phyloP scores from a whole-genome alignment of 2,888 invertebrate species.

The Eupithecia tripunctaria region DNA sequence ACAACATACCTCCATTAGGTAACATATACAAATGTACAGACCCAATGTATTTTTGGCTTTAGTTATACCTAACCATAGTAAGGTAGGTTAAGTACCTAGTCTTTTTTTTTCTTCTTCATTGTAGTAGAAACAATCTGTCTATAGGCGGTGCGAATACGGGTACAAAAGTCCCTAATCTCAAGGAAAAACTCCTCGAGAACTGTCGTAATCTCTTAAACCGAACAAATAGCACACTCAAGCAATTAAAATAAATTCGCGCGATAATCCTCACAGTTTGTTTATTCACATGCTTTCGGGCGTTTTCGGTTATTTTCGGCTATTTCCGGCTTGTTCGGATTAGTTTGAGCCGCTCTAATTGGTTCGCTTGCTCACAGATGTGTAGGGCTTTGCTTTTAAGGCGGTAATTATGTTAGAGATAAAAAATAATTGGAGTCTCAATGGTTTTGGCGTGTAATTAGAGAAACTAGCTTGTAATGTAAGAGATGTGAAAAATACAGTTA shows the following conservation, averaged over 20 bases:
- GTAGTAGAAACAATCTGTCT: not conserved
- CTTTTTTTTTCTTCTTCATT: not conserved
- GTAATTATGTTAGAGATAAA: conserved; percentile 18
- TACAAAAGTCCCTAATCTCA: conserved; percentile 5
- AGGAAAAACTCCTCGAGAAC: conserved; percentile 28
- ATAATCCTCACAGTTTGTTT: conserved; percentile 52
- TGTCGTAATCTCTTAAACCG: conserved; percentile 42
- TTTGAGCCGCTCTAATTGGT: conserved; percentile 75
- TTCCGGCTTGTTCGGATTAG: conserved; percentile 73
- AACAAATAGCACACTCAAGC: conserved; percentile 43
- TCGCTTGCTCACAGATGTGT: conserved; percentile 20
- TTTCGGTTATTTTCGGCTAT: conserved; percentile 46
- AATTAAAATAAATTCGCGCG: conserved; percentile 65
- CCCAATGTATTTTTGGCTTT: not conserved
- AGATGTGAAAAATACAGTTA: too few relatives aligned
- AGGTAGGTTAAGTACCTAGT: too few relatives aligned
- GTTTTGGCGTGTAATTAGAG: not conserved
- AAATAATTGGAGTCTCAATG: not conserved
- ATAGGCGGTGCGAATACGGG: not conserved
- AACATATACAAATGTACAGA: too few relatives aligned
- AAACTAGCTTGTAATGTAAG: not conserved
- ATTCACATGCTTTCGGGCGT: conserved; percentile 58
- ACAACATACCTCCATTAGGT: too few relatives aligned
- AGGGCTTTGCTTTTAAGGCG: conserved; percentile 17
- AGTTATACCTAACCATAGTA: too few relatives aligned